Percentiles rank a stretch among this genome's conserved stretches.
Evolutionary conservation across 2,888 invertebrate genomes (phyloP).

Genomic region (Dichetophora obliterata): DNA sequence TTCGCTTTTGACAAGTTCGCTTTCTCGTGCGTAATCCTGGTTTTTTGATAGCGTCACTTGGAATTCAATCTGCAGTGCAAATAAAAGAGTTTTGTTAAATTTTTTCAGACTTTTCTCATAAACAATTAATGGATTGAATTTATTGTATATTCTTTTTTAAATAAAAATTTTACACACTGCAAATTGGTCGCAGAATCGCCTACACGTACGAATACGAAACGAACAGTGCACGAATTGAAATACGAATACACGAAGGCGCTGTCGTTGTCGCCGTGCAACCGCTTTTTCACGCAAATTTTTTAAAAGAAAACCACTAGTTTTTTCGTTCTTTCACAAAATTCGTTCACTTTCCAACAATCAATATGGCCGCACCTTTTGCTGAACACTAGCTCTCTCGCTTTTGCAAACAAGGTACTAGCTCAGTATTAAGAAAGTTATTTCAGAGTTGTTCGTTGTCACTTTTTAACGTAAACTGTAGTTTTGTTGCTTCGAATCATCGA

Average conservation of each 20-base stretch:
- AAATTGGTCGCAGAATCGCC: constrained; percentile 46
- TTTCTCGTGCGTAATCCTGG: constrained; percentile 26
- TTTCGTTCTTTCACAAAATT: constrained; percentile 47
- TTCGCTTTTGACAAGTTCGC: constrained; percentile 30
- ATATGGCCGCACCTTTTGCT: constrained; percentile 81
- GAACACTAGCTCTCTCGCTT: neutral
- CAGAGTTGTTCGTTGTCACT: neutral
- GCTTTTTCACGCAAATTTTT: constrained; percentile 47
- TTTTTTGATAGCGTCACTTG: constrained; percentile 18
- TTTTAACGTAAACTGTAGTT: neutral
- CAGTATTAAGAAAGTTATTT: neutral
- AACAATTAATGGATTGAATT: constrained; percentile 47
- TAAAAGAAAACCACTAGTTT: constrained; percentile 47
- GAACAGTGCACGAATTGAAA: constrained; percentile 39
- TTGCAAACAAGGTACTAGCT: neutral
- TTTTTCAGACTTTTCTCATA: constrained; percentile 49
- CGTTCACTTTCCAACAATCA: constrained; percentile 71
- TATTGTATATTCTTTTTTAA: constrained; percentile 38
- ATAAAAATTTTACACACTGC: constrained; percentile 45
- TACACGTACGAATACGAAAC: constrained; percentile 40
- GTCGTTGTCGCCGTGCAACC: constrained; percentile 48
- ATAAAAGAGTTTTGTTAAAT: constrained; percentile 1
- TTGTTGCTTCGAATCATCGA: neutral
- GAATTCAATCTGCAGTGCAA: constrained; percentile 28
- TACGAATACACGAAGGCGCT: constrained; percentile 38